Evolutionary conservation across 2,797 vertebrate species (phyloP).

Genomic region (Natrix natrix): DNA sequence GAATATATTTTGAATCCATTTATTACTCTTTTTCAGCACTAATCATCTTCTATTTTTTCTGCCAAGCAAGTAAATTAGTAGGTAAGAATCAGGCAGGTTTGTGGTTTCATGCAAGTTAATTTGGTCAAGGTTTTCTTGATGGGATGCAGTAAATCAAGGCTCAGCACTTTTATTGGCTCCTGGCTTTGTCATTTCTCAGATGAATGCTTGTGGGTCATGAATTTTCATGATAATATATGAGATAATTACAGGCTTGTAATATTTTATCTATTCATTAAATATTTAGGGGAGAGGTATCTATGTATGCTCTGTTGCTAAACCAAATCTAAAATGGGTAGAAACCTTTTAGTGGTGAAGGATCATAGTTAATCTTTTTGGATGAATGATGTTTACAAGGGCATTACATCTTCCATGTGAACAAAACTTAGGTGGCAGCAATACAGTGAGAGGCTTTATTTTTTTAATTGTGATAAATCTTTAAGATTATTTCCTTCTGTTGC

Average conservation of each 20-base stretch:
- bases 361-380: background rate
- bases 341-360: background rate
- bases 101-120: background rate
- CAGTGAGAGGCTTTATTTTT: background rate
- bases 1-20: background rate
- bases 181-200: background rate
- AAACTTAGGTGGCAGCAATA: background rate
- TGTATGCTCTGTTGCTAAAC: background rate
- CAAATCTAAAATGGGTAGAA: background rate
- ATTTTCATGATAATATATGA: background rate
- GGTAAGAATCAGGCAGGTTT: background rate
- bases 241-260: background rate
- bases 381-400: background rate
- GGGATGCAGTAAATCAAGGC: background rate
- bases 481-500: background rate
- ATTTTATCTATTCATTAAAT: background rate
- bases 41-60: background rate
- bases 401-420: background rate
- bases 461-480: background rate
- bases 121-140: background rate
- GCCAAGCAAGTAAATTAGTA: background rate
- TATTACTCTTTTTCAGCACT: too few relatives aligned
- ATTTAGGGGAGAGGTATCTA: background rate
- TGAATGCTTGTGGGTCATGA: background rate
- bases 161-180: background rate